Conservation (phyloP, 2,888 invertebrate genomes). For the Caradrina kadenii region DNA sequence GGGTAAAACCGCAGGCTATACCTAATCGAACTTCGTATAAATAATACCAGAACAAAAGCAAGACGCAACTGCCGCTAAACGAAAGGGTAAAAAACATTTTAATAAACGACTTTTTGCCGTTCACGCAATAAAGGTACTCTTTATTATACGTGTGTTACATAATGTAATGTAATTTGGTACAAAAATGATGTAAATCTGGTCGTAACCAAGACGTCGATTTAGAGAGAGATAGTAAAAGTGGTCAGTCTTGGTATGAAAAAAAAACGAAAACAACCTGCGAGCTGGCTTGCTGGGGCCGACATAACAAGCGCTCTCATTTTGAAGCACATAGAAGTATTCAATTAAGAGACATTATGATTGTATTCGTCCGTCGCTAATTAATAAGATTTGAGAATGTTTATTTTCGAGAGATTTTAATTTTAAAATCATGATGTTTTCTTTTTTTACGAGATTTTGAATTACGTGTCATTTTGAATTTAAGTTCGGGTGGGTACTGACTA, state of each 20-base stretch:
- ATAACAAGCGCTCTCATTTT: slow-evolving; percentile 64
- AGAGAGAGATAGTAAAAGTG: slow-evolving; percentile 83
- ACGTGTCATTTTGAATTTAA: neutral
- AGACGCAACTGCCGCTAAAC: slow-evolving; percentile 9
- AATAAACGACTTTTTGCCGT: slow-evolving; percentile 45
- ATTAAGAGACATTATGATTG: slow-evolving; percentile 34
- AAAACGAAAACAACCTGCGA: slow-evolving; percentile 63
- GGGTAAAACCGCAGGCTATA: neutral
- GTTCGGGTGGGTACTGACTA: too few relatives aligned
- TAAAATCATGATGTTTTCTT: neutral
- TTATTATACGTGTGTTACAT: slow-evolving; percentile 63
- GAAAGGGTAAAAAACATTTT: slow-evolving; percentile 40
- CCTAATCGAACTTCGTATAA: neutral
- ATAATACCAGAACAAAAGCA: slow-evolving; percentile 12
- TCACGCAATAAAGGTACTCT: slow-evolving; percentile 53
- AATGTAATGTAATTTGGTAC: slow-evolving; percentile 68
- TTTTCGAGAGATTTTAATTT: neutral
- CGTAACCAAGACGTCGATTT: slow-evolving; percentile 68
- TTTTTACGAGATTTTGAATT: neutral
- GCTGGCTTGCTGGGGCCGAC: slow-evolving; percentile 61
- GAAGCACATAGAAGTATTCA: slow-evolving; percentile 26
- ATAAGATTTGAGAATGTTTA: slow-evolving; percentile 14
- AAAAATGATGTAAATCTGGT: slow-evolving; percentile 71
- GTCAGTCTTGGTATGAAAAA: slow-evolving; percentile 72
- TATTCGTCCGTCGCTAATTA: slow-evolving; percentile 20